Base-by-base conservation (phyloP, 1,140 invertebrate species). In the Alviniconcha marisindica region DNA sequence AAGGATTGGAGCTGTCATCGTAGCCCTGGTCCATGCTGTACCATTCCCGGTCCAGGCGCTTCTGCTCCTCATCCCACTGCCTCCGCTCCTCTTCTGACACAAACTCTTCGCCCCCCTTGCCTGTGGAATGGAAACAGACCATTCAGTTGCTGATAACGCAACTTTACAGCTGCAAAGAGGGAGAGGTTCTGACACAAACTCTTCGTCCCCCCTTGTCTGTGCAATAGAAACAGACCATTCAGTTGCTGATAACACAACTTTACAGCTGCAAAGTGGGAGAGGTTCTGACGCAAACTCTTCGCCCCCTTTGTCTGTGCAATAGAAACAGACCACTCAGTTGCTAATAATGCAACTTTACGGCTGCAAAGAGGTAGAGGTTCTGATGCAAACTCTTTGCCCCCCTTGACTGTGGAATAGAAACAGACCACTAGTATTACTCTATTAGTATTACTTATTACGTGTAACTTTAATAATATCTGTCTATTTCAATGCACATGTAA, bases 41-140 rank as follows among this genome's bases (percentile, higher is more conserved):
- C 98, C 99, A 99, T 89, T 99, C 98, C 77, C 98, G 94, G 90
- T 99, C 99, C 4, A 99, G 90, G 76, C 97, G 95, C 87, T 96
- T 96, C 93, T 99, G 97, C 88, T 99, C 98, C 90, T 97, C 96
- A 91, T 99, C 97, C 97, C 97, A 99, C 51, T 96, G 93, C 54
- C 96, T 95, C 44, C 95, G 94, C 1, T 91, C 90, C 94, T 91
- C 94, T 93, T 86, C 94, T 86, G 86, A 92, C 86, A 86, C 63
- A 82, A 90, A 89, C 18, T 89, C 87, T 40, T 60, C 60, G 42
- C 85, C 85, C 69, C 85, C 76, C 44, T 86, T 85, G 7, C 66
- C 83, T 85, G 77, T 24, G 74, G 73, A 24, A 44, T n/a, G 80
- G n/a, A 60, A 28, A n/a, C 7, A 1, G n/a, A 60, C 4, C 7